Evolutionary conservation across 2,113 vertebrate genomes (phyloP).

Genomic region (Boleophthalmus pectinirostris): DNA sequence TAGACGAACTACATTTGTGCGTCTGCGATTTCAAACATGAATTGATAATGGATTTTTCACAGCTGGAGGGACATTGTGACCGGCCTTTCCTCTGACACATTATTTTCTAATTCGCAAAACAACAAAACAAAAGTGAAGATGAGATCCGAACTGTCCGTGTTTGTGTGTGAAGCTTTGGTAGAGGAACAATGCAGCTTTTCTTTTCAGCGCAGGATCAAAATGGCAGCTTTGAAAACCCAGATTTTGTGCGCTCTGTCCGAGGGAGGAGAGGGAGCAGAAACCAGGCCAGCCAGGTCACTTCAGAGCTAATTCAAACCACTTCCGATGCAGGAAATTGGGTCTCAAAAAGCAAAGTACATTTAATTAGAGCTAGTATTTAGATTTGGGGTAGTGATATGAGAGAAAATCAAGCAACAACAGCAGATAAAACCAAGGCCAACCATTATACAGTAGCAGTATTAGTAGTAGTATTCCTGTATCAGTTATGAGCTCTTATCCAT

Average conservation of each 20-base stretch:
- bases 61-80: slow-evolving; percentile 44
- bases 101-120: slow-evolving; percentile 49
- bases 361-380: slow-evolving; percentile 56
- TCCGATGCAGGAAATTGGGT: slow-evolving; percentile 60
- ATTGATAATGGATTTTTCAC: slow-evolving; percentile 41
- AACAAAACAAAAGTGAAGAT: slow-evolving; percentile 51
- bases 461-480: too few relatives aligned
- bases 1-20: slow-evolving; percentile 5
- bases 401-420: slow-evolving; percentile 6
- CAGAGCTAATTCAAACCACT: slow-evolving; percentile 58
- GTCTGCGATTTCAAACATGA: slow-evolving; percentile 7
- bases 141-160: slow-evolving; percentile 30
- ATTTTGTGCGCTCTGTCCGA: slow-evolving; percentile 48
- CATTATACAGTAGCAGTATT: not conserved
- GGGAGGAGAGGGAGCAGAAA: slow-evolving; percentile 28
- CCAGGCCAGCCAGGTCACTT: slow-evolving; percentile 58
- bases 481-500: too few relatives aligned
- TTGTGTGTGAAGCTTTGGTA: slow-evolving; percentile 18
- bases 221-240: slow-evolving; percentile 51
- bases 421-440: slow-evolving; percentile 50
- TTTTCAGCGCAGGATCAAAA: slow-evolving; percentile 47
- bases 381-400: slow-evolving; percentile 22
- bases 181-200: slow-evolving; percentile 25
- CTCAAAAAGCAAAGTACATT: slow-evolving; percentile 51
- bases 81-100: slow-evolving; percentile 43